Evolutionary conservation across 2,113 vertebrate genomes (phyloP), one percentile per base, ranked within the genome.

Genomic region (Cyanoliseus patagonus): DNA sequence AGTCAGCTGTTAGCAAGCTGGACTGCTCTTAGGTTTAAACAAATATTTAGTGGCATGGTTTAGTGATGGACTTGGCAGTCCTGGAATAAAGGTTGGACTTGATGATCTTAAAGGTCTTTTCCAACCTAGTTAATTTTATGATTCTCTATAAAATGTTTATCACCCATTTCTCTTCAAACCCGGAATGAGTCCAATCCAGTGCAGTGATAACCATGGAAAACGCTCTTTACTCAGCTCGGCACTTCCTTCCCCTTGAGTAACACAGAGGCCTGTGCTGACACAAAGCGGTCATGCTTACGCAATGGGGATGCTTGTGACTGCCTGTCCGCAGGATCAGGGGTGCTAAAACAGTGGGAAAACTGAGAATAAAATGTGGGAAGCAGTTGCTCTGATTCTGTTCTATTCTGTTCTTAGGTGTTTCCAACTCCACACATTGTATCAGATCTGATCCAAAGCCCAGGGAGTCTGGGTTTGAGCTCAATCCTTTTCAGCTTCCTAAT

Each of bases 281-380:
- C 18, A 10, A 17, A 30, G 67, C 2, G 1, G 46, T 49, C 4
- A 1, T 17, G 8, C 19, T 30, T 35, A 47, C 3, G 7, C 41
- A 20, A 7, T 5, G 41, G 55, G 18, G 51, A 55, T 44, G 63
- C 28, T 75, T 10, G 1, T 9, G 6, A 35, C 33, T 12, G 0
- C n/a, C 41, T 66, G 49, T 24, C 20, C 18, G 2, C 7, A 47
- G 24, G 30, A 42, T 33, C 13, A 24, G 17, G 7, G 17, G 19
- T 25, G 28, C 8, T 70, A 64, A 69, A 57, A 22, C 22, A 42
- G 20, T 24, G 53, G 47, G 30, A 55, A 69, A 27, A 44, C 6
- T 4, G 8, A 79, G 25, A 67, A 52, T 69, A 81, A 70, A 74
- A 53, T 19, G 35, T n/a, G 44, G 42, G n/a, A 81, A 76, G 28